Percentiles rank a stretch among this genome's conserved stretches.
Conservation (phyloP, 2,113 vertebrate genomes). For the Lates calcarifer region DNA sequence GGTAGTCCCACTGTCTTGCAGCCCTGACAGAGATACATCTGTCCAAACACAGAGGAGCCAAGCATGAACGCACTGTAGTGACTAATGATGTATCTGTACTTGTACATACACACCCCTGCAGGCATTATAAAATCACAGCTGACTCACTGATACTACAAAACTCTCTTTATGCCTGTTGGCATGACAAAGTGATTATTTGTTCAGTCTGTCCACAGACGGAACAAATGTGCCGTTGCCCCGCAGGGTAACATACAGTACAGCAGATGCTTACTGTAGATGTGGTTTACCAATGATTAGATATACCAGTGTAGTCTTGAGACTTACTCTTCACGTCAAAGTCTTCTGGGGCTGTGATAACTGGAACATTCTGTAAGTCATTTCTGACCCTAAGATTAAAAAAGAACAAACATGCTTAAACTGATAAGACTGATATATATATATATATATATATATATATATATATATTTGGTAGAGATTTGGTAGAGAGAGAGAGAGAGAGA, state of each 20-base stretch:
- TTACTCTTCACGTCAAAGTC: conserved; percentile 39
- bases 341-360: conserved; percentile 16
- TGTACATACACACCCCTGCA: conserved; percentile 1
- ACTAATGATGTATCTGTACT: conserved; percentile 8
- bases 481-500: no score
- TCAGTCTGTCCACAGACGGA: conserved; percentile 27
- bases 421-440: neutral
- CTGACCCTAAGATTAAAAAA: conserved; percentile 68
- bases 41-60: conserved; percentile 45
- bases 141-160: conserved; percentile 28
- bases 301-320: conserved; percentile 41
- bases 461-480: neutral
- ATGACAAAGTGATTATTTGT: conserved; percentile 46
- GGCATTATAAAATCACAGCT: conserved; percentile 32
- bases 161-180: conserved; percentile 23
- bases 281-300: conserved; percentile 23
- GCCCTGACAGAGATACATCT: conserved; percentile 23
- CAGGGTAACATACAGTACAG: conserved; percentile 2
- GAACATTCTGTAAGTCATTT: conserved; percentile 68
- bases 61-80: conserved; percentile 17
- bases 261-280: conserved; percentile 23
- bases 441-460: no score
- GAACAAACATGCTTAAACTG: conserved; percentile 22
- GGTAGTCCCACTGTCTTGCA: neutral
- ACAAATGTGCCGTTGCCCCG: conserved; percentile 33